Evolutionary conservation across 2,888 invertebrate species (phyloP).

Genomic region (Ferdinandea cuprea): DNA sequence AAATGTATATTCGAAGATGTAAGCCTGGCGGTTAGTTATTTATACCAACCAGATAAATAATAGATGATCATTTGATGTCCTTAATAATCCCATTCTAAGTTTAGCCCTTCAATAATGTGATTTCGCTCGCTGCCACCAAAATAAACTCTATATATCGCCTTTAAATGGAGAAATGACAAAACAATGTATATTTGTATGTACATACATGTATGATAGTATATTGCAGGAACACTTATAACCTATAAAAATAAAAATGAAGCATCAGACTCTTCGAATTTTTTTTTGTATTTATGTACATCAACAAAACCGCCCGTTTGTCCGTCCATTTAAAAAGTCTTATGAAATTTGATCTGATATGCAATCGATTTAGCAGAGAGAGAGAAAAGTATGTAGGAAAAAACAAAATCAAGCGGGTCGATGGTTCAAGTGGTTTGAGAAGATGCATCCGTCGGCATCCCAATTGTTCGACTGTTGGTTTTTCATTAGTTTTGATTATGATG

Average conservation of each 20-base stretch:
- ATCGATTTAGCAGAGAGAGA: conserved; percentile 20
- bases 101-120: not conserved
- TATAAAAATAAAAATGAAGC: not conserved
- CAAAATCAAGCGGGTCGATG: conserved; percentile 38
- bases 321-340: conserved; percentile 1
- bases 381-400: not conserved
- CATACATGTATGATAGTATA: not conserved
- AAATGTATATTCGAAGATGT: no score
- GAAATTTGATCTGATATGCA: conserved; percentile 30
- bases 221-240: no score
- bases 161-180: not conserved
- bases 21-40: no score
- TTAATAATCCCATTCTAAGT: not conserved
- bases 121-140: not conserved
- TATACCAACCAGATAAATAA: no score
- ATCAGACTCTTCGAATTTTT: not conserved
- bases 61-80: not conserved
- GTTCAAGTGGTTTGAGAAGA: conserved; percentile 49
- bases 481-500: conserved; percentile 41
- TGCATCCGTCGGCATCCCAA: conserved; percentile 38
- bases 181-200: not conserved
- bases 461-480: conserved; percentile 35
- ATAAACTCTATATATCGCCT: not conserved
- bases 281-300: not conserved
- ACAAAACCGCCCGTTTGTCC: conserved; percentile 4